Evolutionary conservation across 2,113 vertebrate species (phyloP).

Genomic region (Cacatua alba): DNA sequence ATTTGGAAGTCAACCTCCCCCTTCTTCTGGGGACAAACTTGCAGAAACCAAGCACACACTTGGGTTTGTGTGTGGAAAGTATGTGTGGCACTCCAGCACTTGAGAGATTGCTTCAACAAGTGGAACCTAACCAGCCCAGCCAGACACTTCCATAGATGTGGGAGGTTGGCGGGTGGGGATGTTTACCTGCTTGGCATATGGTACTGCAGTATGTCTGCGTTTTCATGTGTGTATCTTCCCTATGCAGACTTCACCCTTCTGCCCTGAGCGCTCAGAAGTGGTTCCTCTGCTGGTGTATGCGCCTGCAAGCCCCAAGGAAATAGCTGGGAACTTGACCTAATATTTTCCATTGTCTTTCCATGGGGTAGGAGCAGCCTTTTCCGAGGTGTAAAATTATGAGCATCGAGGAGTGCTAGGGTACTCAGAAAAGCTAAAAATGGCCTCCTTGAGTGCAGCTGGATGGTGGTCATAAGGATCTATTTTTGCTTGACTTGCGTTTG

Average conservation of each 20-base stretch:
- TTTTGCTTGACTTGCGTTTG: slow-evolving; percentile 50
- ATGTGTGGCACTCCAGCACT: background rate
- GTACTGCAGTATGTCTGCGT: background rate
- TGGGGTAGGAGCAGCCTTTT: background rate
- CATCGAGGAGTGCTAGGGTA: background rate
- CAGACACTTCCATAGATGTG: background rate
- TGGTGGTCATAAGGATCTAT: slow-evolving; percentile 47
- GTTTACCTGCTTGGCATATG: background rate
- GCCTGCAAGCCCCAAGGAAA: background rate
- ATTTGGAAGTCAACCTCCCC: background rate
- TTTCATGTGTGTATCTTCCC: background rate
- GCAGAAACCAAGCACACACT: background rate
- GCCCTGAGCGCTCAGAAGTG: background rate
- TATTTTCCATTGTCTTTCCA: background rate
- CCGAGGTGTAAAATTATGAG: background rate
- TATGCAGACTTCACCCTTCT: background rate
- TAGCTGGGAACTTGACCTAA: background rate
- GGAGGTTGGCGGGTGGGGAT: background rate
- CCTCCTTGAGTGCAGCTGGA: slow-evolving; percentile 1
- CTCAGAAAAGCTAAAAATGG: slow-evolving; percentile 2
- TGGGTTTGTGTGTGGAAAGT: background rate
- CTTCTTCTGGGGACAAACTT: background rate
- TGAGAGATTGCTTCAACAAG: background rate
- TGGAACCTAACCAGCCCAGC: background rate
- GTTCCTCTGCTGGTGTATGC: background rate